These are phyloP conservation scores for Galerucella nymphaeae DNA, from an alignment of 2,888 invertebrate genomes.

Conservation along the genomic window DNA sequence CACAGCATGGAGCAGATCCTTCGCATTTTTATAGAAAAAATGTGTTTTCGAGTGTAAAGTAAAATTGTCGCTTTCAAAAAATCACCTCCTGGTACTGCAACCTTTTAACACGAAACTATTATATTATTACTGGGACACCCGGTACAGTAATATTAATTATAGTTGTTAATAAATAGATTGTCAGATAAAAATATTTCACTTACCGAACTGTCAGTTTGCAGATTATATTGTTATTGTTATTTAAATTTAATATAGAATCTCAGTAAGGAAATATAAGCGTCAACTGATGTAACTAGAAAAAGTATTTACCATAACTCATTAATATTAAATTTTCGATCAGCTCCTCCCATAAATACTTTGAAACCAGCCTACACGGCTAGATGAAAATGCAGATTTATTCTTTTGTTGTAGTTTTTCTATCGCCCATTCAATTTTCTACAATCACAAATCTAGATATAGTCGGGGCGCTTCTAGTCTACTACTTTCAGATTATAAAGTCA, in stretches of 20 bases:
- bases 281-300: slow-evolving; percentile 26
- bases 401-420: slow-evolving; percentile 30
- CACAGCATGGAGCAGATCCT: too few relatives aligned
- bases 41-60: too few relatives aligned
- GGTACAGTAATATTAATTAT: neutral
- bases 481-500: too few relatives aligned
- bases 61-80: too few relatives aligned
- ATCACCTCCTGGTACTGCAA: too few relatives aligned
- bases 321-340: slow-evolving; percentile 26
- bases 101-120: too few relatives aligned
- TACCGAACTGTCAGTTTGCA: slow-evolving; percentile 15
- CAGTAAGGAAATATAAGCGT: slow-evolving; percentile 15
- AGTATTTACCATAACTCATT: slow-evolving; percentile 23
- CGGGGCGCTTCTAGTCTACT: too few relatives aligned
- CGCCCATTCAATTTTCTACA: slow-evolving; percentile 22
- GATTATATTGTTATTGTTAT: slow-evolving; percentile 5
- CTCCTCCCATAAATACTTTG: slow-evolving; percentile 22
- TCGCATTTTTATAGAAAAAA: too few relatives aligned
- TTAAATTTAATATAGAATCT: slow-evolving; percentile 9
- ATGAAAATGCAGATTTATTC: slow-evolving; percentile 27
- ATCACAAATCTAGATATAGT: neutral
- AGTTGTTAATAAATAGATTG: slow-evolving; percentile 4
- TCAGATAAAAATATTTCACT: neutral
- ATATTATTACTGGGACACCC: too few relatives aligned
- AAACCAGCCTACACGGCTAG: slow-evolving; percentile 21